Evolutionary conservation across 53 echinoderm and acorn worm species (phyloP), one percentile per base, ranked within the genome.

Genomic region (Crossaster papposus): DNA sequence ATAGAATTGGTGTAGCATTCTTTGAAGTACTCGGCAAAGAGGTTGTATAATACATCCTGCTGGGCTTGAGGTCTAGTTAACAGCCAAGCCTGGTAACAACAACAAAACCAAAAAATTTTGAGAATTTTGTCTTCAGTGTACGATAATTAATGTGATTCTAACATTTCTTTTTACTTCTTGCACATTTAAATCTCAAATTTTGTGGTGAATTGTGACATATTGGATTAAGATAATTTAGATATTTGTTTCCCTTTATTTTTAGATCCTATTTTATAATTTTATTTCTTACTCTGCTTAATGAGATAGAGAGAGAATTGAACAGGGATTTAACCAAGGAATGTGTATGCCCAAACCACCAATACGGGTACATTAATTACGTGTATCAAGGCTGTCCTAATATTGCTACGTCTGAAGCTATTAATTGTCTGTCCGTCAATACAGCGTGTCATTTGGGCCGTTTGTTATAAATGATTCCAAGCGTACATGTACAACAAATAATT

Each of bases 1-100:
- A 93, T 92, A 80, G 90, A 76, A 77, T 83, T 92, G 51, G 72
- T 91, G 78, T 93, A 95, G 68, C 95, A 84, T 22, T 95, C 92
- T 72, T 99, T 99, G 92, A 89, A 99, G 81, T 91, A 89, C 18
- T 89, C 81, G 68, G 93, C 96, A 92, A 92, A 99, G 76, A 99
- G 86, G 9, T 96, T 80, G 89, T 91, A 91, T 89, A 99, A 64
- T 14, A 99, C 81, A 36, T 94, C 95, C 71, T 99, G 99, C 85
- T 99, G 99, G 1, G 89, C 63, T 6, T 93, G 65, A 33, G 99
- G 99, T 89, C 99, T 92, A 1, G 96, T 93, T 55, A 92, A 89
- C 89, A 99, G 81, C 99, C 99, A 99, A 22, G 96, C 98, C 95
- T 96, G 64, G 17, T 14, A 77, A 65, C 34, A 26, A 94, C n/a